Percentiles rank a stretch among this genome's conserved stretches.
phyloP scores from a whole-genome alignment of 2,797 vertebrate species.

The Trachurus trachurus region DNA sequence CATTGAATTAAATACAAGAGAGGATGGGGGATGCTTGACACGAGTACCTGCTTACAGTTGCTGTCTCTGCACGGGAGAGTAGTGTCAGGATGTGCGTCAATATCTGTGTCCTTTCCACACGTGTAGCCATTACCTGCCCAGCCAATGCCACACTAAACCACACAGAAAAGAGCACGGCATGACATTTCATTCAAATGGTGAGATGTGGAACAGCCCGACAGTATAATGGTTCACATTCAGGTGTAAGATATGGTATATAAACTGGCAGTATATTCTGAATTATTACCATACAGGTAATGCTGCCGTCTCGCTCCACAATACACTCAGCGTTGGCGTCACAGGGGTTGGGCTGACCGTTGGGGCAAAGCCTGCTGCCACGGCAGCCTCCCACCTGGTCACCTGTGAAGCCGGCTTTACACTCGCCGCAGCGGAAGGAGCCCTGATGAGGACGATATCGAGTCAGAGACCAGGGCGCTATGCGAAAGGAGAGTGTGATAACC shows the following conservation, averaged over 20 bases:
- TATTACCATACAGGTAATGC: conserved; percentile 91
- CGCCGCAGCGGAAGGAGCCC: conserved; percentile 95
- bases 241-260: not conserved
- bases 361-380: conserved; percentile 87
- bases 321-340: conserved; percentile 92
- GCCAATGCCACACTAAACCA: conserved; percentile 91
- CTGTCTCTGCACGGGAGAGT: conserved; percentile 88
- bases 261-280: not conserved
- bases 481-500: not conserved
- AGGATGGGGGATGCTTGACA: not conserved
- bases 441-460: conserved; percentile 67
- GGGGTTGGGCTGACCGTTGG: conserved; percentile 89
- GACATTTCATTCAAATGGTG: not conserved
- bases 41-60: conserved; percentile 91
- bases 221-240: not conserved
- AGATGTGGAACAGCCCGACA: not conserved
- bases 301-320: conserved; percentile 90
- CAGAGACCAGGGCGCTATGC: not conserved
- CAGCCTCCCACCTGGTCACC: conserved; percentile 93
- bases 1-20: not conserved
- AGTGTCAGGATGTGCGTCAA: conserved; percentile 94
- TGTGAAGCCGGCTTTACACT: conserved; percentile 90
- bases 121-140: conserved; percentile 96
- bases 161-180: conserved; percentile 5
- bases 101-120: conserved; percentile 96